Base-by-base conservation (phyloP, 2,888 invertebrate genomes). In the Polydrusus pterygomalis region DNA sequence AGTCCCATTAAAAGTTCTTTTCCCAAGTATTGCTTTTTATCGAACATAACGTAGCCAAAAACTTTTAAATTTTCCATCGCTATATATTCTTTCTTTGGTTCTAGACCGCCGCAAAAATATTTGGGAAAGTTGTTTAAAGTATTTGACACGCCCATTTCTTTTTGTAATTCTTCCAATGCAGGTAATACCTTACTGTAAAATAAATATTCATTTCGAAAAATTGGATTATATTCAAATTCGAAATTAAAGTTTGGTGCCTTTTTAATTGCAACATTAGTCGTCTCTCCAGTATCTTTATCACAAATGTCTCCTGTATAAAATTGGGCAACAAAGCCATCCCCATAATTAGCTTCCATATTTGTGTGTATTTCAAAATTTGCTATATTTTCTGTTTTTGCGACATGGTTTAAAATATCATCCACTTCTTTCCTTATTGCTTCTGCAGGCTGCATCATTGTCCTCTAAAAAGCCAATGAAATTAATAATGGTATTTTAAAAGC, bases 101-200 rank as follows among this genome's bases (percentile, higher is more conserved):
- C 51, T 1, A 15, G 17, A 17, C 34, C 34, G 6, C 49, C 17
- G 20, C 10, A 15, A 38, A 64, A 64, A 25, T 45, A 70, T 67
- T 34, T 13, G 7, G 75, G 49, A 13, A 58, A 20, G 40, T 70
- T 71, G 13, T 70, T 60, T 49, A 75, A 75, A 10, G 63, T 56
- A 10, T 51, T 20, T 15, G n/a, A 62, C 8, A 74, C 10, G 17
- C 45, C 17, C 1, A 9, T 2, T 40, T 43, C 60, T n/a, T 20
- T 38, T 40, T 70, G 64, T 0, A 74, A 58, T 9, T 49, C 9
- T 10, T 34, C 15, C n/a, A 77, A 11, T 2, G 38, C 70, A 0
- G 77, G 74, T 17, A 65, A 62, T 8, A 73, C 11, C 34, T 30
- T 54, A 8, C 11, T 17, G 49, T 77, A 77, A 70, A 77, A 77